Evolutionary conservation across 2,888 invertebrate genomes (phyloP).

Genomic region (Catocala fraxini): DNA sequence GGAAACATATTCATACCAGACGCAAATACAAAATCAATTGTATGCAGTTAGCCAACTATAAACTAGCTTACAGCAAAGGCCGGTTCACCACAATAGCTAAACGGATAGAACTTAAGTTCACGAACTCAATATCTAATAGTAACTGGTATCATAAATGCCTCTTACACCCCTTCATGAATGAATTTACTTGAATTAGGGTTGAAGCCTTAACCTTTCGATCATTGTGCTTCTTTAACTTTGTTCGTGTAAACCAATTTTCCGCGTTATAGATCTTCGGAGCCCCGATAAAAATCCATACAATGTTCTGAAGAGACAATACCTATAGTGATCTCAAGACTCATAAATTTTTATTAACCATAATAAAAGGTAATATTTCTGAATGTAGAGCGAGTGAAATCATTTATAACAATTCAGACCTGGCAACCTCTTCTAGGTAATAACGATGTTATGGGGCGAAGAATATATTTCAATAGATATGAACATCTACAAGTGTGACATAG

Average conservation of each 20-base stretch:
- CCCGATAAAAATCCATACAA: conserved; percentile 29
- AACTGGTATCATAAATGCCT: conserved; percentile 1
- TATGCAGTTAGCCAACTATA: too few relatives aligned
- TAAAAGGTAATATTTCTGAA: conserved; percentile 46
- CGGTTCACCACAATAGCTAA: too few relatives aligned
- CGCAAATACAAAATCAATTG: too few relatives aligned
- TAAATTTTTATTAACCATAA: conserved; percentile 42
- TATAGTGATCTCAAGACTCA: conserved; percentile 27
- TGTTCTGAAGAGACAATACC: conserved; percentile 25
- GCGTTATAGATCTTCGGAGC: conserved; percentile 5
- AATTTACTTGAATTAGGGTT: conserved; percentile 18
- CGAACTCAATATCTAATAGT: not conserved
- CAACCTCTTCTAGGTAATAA: conserved; percentile 30
- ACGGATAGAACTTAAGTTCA: not conserved
- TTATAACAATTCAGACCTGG: conserved; percentile 43
- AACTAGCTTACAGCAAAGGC: too few relatives aligned
- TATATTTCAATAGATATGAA: conserved; percentile 38
- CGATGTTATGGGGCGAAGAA: conserved; percentile 38
- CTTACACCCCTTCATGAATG: conserved; percentile 1
- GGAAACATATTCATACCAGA: too few relatives aligned
- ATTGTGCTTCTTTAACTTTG: not conserved
- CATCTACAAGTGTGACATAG: not conserved
- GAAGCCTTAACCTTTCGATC: not conserved
- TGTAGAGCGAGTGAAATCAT: conserved; percentile 39
- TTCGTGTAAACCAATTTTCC: conserved; percentile 27